phyloP scores from a whole-genome alignment of 2,888 invertebrate genomes.

The Ypsolopha scabrella region DNA sequence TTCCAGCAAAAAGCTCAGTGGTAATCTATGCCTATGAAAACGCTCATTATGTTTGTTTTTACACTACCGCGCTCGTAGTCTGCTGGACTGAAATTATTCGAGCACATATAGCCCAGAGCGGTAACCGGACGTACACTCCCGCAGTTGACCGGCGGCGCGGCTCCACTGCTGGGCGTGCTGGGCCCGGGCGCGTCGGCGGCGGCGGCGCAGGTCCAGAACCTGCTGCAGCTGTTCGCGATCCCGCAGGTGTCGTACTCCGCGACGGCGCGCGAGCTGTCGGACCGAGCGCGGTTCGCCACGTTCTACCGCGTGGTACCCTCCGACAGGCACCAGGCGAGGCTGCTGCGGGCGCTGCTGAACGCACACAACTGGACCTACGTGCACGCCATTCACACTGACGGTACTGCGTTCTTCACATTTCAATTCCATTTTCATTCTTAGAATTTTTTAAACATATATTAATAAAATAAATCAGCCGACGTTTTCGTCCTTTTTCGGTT shows the following conservation, averaged over 20 bases:
- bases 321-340: slow-evolving; percentile 81
- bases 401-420: slow-evolving; percentile 21
- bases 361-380: slow-evolving; percentile 84
- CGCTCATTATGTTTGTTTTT: too few relatives aligned
- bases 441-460: too few relatives aligned
- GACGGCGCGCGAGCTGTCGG: slow-evolving; percentile 80
- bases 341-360: slow-evolving; percentile 76
- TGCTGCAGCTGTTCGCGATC: slow-evolving; percentile 76
- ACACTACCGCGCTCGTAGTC: too few relatives aligned
- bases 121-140: too few relatives aligned
- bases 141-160: slow-evolving; percentile 8
- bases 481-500: too few relatives aligned
- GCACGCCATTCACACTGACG: slow-evolving; percentile 78
- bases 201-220: slow-evolving; percentile 79
- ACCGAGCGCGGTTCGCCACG: slow-evolving; percentile 80
- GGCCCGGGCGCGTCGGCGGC: slow-evolving; percentile 82
- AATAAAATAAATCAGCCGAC: too few relatives aligned
- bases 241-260: slow-evolving; percentile 78
- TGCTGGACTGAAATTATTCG: too few relatives aligned
- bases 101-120: too few relatives aligned
- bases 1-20: too few relatives aligned
- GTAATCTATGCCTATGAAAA: too few relatives aligned
- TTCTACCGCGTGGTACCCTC: slow-evolving; percentile 84
- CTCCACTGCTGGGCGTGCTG: slow-evolving; percentile 76
- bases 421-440: too few relatives aligned